A percentile compares a stretch with the other conserved stretches of the same genome.
Evolutionary conservation across 2,888 invertebrate genomes (phyloP).

Genomic region (Dolichomitus sp.): DNA sequence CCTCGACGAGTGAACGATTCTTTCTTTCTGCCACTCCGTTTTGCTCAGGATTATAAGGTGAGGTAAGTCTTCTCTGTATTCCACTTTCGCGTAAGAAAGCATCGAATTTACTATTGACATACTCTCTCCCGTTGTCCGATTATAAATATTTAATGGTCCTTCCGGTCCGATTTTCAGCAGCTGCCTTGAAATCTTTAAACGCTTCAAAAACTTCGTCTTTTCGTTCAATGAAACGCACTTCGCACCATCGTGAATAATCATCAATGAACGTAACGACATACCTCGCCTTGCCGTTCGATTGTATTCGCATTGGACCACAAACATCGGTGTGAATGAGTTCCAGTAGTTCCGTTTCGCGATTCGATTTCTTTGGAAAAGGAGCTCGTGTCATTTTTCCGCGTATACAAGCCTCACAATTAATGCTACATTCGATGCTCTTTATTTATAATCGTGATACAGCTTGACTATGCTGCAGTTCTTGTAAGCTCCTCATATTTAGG

Average conservation of each 20-base stretch:
- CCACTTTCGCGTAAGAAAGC: constrained; percentile 68
- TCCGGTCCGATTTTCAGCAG: constrained; percentile 63
- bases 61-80: constrained; percentile 67
- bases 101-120: constrained; percentile 61
- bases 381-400: constrained; percentile 49
- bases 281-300: constrained; percentile 65
- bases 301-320: constrained; percentile 70
- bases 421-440: constrained; percentile 31
- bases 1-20: constrained; percentile 64
- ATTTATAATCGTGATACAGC: constrained; percentile 43
- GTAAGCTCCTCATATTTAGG: constrained; percentile 36
- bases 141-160: constrained; percentile 55
- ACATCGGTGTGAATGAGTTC: constrained; percentile 72
- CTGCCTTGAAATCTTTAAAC: constrained; percentile 57
- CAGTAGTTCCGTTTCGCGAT: constrained; percentile 40
- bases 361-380: constrained; percentile 55
- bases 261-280: constrained; percentile 75
- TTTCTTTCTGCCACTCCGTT: constrained; percentile 79
- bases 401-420: constrained; percentile 54
- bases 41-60: constrained; percentile 74
- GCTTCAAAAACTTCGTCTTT: constrained; percentile 65
- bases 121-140: constrained; percentile 61
- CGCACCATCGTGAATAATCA: constrained; percentile 71
- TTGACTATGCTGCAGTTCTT: constrained; percentile 43
- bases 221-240: constrained; percentile 64